Evolutionary conservation across 2,113 vertebrate genomes (phyloP), one percentile per base, ranked within the genome.

Genomic region (Setophaga petechia): DNA sequence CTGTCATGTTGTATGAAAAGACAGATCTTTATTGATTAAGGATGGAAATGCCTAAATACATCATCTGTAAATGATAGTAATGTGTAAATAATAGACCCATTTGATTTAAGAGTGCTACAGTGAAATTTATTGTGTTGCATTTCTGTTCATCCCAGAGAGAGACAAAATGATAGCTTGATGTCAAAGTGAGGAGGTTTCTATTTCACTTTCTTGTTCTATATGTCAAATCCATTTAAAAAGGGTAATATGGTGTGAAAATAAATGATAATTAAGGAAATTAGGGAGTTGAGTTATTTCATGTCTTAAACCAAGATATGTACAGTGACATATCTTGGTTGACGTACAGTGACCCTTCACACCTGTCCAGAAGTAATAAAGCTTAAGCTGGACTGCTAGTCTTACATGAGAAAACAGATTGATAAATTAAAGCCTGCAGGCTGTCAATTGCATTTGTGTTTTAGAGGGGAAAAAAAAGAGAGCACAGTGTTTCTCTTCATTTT

Each of bases 201-300:
- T 77, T 92, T 77, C 30, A 52, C 47, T 82, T 83, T 51, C 35
- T 68, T 75, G 11, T 41, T 83, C 39, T 2, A 0, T 72, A 17
- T 88, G 61, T 94, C 65, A 86, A 55, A 66, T 11, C 13, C 37
- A 52, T 75, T 93, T 65, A 41, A 65, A 51, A 58, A 57, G 31
- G 44, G 10, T 58, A 89, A 68, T n/a, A 49, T 13, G 10, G 35
- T 76, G 65, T 94, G 87, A 93, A 93, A 92, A 62, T 55, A 93
- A 81, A 35, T 69, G 54, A 46, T 88, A 93, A 95, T 87, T 89
- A 78, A 73, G 47, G 37, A 54, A 93, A 91, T 83, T 89, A 78
- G 62, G 41, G 41, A 51, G 7, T 31, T 63, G 5, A 1, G 73
- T 82, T 93, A 62, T 61, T 80, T 73, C 9, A 15, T 76, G 47